Conservation (phyloP, 1,140 invertebrate species). For the Harlomillsia oculata region DNA sequence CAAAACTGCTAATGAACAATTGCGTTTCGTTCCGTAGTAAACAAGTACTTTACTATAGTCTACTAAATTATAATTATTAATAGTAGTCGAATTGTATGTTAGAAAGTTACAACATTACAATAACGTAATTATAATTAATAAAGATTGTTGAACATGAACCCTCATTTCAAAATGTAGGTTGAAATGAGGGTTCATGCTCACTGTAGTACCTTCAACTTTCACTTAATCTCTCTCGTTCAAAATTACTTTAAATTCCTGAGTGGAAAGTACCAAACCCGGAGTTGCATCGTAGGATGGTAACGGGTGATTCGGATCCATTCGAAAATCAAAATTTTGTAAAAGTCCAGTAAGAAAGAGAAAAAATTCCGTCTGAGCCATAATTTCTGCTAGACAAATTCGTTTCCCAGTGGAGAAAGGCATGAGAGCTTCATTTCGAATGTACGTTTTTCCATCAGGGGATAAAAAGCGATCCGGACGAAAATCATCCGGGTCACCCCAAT, state of each 20-base stretch:
- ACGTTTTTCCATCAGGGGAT: slow-evolving; percentile 18
- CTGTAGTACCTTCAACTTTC: no score
- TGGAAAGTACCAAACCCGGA: slow-evolving; percentile 5
- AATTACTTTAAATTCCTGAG: slow-evolving; percentile 3
- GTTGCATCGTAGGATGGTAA: not conserved
- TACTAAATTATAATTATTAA: no score
- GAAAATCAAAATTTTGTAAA: slow-evolving; percentile 46
- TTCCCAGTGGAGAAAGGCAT: slow-evolving; percentile 44
- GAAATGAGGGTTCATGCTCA: no score
- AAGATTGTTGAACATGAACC: no score
- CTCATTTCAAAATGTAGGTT: no score
- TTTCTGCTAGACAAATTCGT: slow-evolving; percentile 53
- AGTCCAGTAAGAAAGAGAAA: slow-evolving; percentile 19
- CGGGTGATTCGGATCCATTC: slow-evolving; percentile 34
- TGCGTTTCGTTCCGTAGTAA: no score
- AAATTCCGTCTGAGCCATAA: slow-evolving; percentile 43
- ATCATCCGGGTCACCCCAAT: slow-evolving; percentile 36
- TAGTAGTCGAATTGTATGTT: no score
- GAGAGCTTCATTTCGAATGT: slow-evolving; percentile 23
- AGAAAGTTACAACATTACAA: no score
- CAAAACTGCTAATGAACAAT: no score
- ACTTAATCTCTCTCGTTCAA: not conserved
- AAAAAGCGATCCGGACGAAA: slow-evolving; percentile 39
- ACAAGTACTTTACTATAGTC: no score
- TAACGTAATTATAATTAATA: no score